phyloP scores from a whole-genome alignment of 2,797 vertebrate species.

The Phataginus tetradactyla region DNA sequence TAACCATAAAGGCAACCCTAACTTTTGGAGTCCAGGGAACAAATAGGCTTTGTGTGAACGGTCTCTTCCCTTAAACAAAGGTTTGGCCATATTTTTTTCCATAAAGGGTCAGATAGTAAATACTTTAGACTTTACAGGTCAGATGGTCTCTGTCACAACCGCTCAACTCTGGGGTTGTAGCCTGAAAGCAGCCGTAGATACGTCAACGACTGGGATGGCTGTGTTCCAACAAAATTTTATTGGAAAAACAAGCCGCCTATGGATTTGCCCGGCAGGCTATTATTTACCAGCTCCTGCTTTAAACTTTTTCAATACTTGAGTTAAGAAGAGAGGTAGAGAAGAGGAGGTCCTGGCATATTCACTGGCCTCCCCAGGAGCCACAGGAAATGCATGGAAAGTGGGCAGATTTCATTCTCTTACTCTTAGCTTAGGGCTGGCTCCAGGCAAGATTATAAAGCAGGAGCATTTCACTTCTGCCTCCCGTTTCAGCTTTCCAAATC shows the following conservation, averaged over 20 bases:
- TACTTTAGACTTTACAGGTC: not conserved
- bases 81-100: not conserved
- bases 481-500: not conserved
- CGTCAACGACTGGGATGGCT: not conserved
- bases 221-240: not conserved
- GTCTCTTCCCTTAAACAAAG: not conserved
- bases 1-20: not conserved
- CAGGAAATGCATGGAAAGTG: not conserved
- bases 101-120: not conserved
- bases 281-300: not conserved
- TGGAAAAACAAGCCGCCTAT: not conserved
- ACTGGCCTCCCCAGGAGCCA: not conserved
- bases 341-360: not conserved
- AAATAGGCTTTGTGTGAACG: not conserved
- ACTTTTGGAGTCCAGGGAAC: not conserved
- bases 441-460: not conserved
- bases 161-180: too few species aligned
- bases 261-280: not conserved
- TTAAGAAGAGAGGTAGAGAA: not conserved
- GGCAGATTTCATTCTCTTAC: not conserved
- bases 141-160: not conserved
- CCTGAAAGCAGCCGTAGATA: not conserved
- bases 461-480: fast-evolving
- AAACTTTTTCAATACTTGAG: not conserved
- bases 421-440: not conserved